Percentiles rank a stretch among this genome's conserved stretches.
phyloP scores from a whole-genome alignment of 2,797 vertebrate genomes.

The Simalia tracyae region DNA sequence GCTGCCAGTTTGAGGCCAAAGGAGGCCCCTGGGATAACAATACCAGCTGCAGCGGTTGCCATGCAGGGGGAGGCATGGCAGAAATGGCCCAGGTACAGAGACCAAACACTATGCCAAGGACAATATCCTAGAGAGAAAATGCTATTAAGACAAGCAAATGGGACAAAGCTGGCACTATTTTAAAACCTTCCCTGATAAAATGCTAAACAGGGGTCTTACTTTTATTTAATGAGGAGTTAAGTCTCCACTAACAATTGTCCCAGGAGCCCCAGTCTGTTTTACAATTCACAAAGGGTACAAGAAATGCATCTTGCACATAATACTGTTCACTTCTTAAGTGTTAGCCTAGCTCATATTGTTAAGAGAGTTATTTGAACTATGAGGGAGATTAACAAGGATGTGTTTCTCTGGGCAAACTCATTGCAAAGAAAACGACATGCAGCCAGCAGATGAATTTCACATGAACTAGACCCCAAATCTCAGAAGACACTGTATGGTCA shows the following conservation, averaged over 20 bases:
- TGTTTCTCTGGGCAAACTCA: neutral
- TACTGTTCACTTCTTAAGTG: neutral
- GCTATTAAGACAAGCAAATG: neutral
- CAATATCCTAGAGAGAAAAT: neutral
- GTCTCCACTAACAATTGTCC: slow-evolving; percentile 4
- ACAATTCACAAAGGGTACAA: neutral
- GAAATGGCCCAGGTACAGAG: neutral
- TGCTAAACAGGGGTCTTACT: neutral
- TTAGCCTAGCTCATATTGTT: rapidly evolving
- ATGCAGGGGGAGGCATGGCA: neutral
- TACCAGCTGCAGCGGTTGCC: neutral
- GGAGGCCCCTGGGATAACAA: neutral
- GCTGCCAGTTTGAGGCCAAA: neutral
- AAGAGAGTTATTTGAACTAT: slow-evolving; percentile 17
- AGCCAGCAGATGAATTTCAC: neutral
- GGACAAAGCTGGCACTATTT: neutral
- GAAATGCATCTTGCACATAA: neutral
- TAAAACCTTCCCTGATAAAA: neutral
- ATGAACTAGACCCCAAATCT: neutral
- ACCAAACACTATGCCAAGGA: neutral
- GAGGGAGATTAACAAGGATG: slow-evolving; percentile 18
- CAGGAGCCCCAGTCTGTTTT: neutral
- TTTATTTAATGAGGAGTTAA: slow-evolving; percentile 2
- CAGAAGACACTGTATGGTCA: neutral
- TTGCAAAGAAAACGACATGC: neutral